A percentile compares a stretch with the other conserved stretches of the same genome.
phyloP scores from a whole-genome alignment of 2,797 vertebrate species.

The Chanos chanos region DNA sequence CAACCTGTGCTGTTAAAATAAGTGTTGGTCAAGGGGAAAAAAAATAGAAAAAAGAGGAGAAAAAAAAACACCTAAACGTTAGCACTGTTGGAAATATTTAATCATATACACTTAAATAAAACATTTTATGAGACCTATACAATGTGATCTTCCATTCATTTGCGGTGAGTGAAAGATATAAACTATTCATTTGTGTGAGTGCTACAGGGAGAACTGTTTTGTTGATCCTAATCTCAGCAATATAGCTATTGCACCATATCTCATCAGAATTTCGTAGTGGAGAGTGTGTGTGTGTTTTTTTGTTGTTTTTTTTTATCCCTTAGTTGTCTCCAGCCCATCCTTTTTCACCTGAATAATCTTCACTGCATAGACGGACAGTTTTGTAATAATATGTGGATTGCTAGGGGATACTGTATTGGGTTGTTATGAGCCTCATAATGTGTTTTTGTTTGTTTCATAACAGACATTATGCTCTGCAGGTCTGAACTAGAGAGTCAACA shows the following conservation, averaged over 20 bases:
- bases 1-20: no score
- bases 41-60: constrained; percentile 9
- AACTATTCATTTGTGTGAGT: constrained; percentile 32
- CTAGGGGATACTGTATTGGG: constrained; percentile 42
- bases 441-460: constrained; percentile 30
- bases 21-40: constrained; percentile 9
- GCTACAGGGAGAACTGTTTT: constrained; percentile 30
- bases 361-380: constrained; percentile 30
- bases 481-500: constrained; percentile 13
- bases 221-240: constrained; percentile 51
- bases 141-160: constrained; percentile 4
- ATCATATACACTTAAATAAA: neutral
- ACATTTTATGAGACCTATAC: constrained; percentile 16
- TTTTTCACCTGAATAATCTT: constrained; percentile 21
- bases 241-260: constrained; percentile 39
- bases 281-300: neutral
- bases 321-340: neutral
- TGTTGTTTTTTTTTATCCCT: constrained; percentile 13
- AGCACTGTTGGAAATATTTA: constrained; percentile 10
- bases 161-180: constrained; percentile 38
- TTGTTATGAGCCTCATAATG: constrained; percentile 36
- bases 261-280: neutral
- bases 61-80: neutral
- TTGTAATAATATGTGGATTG: constrained; percentile 44
- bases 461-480: constrained; percentile 33